A percentile compares a stretch with the other conserved stretches of the same genome.
phyloP scores from a whole-genome alignment of 92 coral and sea anemone genomes.

The Parazoanthus atlanticus region DNA sequence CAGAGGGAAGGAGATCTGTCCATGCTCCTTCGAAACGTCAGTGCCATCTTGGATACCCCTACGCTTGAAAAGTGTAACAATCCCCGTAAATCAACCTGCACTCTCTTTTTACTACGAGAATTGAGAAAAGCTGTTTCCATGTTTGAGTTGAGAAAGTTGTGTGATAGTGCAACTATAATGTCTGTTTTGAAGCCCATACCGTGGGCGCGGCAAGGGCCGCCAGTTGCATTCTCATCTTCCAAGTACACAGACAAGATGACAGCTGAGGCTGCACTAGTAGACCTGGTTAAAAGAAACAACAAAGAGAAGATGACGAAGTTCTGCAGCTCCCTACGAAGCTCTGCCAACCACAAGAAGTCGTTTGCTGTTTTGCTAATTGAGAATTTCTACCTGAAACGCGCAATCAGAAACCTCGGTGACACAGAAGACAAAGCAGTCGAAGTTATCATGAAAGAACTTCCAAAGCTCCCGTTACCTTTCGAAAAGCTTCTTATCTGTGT shows the following conservation, averaged over 20 bases:
- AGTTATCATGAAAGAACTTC: slow-evolving; percentile 18
- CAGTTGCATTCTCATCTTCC: not conserved
- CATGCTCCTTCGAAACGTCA: slow-evolving; percentile 59
- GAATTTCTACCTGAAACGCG: slow-evolving; percentile 75
- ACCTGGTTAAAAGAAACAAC: slow-evolving; percentile 43
- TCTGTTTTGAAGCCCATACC: slow-evolving; percentile 54
- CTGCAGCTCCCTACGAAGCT: slow-evolving; percentile 35
- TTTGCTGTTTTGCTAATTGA: slow-evolving; percentile 66
- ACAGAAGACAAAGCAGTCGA: slow-evolving; percentile 76
- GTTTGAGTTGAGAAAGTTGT: slow-evolving; percentile 66
- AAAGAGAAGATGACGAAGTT: slow-evolving; percentile 39
- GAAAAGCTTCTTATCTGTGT: slow-evolving; percentile 60
- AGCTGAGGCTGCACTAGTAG: slow-evolving; percentile 61
- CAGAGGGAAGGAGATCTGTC: slow-evolving; percentile 61
- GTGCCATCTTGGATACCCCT: slow-evolving; percentile 51
- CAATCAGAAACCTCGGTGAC: slow-evolving; percentile 70
- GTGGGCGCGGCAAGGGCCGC: slow-evolving; percentile 40
- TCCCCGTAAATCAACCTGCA: slow-evolving; percentile 32
- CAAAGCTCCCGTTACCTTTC: slow-evolving; percentile 49
- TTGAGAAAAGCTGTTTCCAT: slow-evolving; percentile 61
- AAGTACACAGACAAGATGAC: slow-evolving; percentile 21
- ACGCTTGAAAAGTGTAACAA: not conserved
- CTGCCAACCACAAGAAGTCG: slow-evolving; percentile 54
- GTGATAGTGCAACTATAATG: slow-evolving; percentile 60
- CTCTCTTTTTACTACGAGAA: slow-evolving; percentile 75